Base-by-base conservation (phyloP, 2,888 invertebrate species). In the Agapetus fuscipes region DNA sequence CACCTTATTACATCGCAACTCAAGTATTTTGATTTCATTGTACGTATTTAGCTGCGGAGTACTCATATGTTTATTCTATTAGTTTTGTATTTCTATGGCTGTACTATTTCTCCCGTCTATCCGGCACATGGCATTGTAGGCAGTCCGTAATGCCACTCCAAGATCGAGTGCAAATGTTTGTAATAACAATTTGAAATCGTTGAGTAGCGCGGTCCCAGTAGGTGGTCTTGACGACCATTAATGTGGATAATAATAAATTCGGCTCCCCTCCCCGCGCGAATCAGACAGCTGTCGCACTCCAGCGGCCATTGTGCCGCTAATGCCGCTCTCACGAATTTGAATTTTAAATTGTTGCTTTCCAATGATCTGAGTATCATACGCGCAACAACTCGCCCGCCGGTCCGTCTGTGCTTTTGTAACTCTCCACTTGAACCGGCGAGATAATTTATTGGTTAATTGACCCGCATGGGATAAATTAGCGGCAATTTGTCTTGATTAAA, bases 401-500 rank as follows among this genome's bases (percentile, higher is more conserved):
- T n/a, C n/a, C n/a, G n/a, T n/a, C n/a, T n/a, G n/a, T n/a, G n/a
- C n/a, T n/a, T n/a, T n/a, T n/a, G n/a, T n/a, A n/a, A n/a, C n/a
- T n/a, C n/a, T n/a, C n/a, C n/a, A n/a, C n/a, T n/a, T n/a, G n/a
- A n/a, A n/a, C n/a, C n/a, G n/a, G n/a, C n/a, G n/a, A n/a, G n/a
- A n/a, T n/a, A 35, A 12, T 37, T 43, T 35, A 39, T 39, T 24
- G 43, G 17, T 32, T 35, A 39, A 43, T 43, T 39, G 43, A 39
- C 43, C 43, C 43, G 43, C 39, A 43, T 43, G 20, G 4, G 20
- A 20, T 9, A 34, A 38, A 38, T 42, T 42, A 38, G 31, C 38
- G 27, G 16, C 42, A 42, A 42, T 42, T 38, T 42, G 35, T 42
- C 42, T 31, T 33, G 38, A 42, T 42, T 34, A 38, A 42, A 38